Percentiles rank a stretch among this genome's conserved stretches.
Evolutionary conservation across 2,797 vertebrate genomes (phyloP).

Genomic region (Phyllotis vaccarum): DNA sequence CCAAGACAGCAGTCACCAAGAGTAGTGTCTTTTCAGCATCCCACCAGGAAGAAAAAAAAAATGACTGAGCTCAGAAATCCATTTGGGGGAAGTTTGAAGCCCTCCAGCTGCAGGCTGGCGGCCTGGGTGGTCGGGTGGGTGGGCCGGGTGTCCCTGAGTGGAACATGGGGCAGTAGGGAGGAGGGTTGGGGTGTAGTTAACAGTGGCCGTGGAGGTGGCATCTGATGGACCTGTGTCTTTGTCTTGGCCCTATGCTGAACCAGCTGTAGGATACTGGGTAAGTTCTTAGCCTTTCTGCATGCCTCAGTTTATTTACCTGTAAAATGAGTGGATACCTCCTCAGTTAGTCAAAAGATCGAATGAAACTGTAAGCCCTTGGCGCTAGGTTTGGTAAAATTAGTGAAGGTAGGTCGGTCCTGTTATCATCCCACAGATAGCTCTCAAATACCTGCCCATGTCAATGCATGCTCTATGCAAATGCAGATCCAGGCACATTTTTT

Average conservation of each 20-base stretch:
- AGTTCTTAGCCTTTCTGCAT: background rate
- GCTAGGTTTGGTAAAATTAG: background rate
- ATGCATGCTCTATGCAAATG: background rate
- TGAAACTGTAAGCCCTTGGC: background rate
- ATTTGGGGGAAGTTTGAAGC: constrained; percentile 82
- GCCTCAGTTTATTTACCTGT: constrained; percentile 15
- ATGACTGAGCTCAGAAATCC: constrained; percentile 82
- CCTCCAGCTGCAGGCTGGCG: constrained; percentile 82
- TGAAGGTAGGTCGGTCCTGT: background rate
- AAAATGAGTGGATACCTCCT: background rate
- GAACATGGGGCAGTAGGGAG: constrained; percentile 17
- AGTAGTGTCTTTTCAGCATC: constrained; percentile 76
- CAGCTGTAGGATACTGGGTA: background rate
- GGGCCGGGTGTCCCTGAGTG: constrained; percentile 56
- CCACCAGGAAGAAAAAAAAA: constrained; percentile 59
- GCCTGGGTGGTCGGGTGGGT: constrained; percentile 80
- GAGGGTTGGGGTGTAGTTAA: background rate
- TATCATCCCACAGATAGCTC: background rate
- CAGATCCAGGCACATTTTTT: background rate
- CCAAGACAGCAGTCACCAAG: constrained; percentile 74
- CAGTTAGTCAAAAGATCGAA: background rate
- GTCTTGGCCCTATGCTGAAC: background rate
- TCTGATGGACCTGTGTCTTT: background rate
- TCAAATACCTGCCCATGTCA: background rate
- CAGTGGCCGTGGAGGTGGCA: background rate